Percentiles rank a stretch among this genome's conserved stretches.
phyloP scores from a whole-genome alignment of 2,888 invertebrate species.

The Pristionchus fissidentatus region DNA sequence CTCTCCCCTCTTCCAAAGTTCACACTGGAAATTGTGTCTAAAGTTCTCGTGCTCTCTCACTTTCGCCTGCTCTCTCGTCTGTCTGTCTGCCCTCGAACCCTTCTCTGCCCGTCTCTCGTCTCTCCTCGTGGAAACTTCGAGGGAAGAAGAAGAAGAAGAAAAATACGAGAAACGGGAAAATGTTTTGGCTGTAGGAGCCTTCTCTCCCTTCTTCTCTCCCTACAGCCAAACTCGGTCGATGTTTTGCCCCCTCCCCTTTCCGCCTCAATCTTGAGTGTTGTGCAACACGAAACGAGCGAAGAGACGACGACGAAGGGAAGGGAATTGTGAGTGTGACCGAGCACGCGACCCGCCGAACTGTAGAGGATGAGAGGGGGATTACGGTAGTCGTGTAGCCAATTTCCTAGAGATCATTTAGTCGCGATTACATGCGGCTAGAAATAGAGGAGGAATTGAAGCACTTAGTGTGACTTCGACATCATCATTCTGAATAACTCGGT shows the following conservation, averaged over 20 bases:
- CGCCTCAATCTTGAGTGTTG: conserved; percentile 38
- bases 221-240: conserved; percentile 9
- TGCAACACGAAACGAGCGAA: conserved; percentile 39
- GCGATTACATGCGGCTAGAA: neutral
- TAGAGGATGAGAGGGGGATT: neutral
- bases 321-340: conserved; percentile 36
- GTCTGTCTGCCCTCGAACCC: neutral
- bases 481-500: conserved; percentile 1
- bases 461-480: neutral
- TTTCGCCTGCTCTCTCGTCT: conserved; percentile 20
- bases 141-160: neutral
- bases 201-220: conserved; percentile 11
- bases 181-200: neutral
- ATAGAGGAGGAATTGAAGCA: neutral
- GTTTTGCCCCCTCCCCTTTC: conserved; percentile 19
- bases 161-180: neutral
- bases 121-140: neutral
- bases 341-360: conserved; percentile 33
- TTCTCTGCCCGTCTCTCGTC: neutral
- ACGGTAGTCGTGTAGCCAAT: conserved; percentile 6
- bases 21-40: neutral
- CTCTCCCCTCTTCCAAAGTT: conserved; percentile 4
- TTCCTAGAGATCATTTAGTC: neutral
- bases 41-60: neutral
- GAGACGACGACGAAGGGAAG: neutral